Conservation (phyloP, 2,888 invertebrate genomes). For the Netelia virgata region DNA sequence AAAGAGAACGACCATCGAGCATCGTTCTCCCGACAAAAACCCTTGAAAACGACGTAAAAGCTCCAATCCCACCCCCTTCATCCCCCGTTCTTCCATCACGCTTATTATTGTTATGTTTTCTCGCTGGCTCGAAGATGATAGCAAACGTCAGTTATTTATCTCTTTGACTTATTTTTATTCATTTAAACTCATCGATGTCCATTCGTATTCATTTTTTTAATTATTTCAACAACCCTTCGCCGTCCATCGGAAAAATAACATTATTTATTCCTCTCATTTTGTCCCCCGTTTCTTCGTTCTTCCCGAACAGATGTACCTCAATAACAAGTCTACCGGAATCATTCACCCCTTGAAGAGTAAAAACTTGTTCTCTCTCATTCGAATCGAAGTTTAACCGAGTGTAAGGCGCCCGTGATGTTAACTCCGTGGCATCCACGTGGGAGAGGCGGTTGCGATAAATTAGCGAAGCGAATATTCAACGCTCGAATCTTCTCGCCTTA, state of each 20-base stretch:
- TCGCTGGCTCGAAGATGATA: background rate
- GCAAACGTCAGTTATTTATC: background rate
- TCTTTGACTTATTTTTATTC: conserved; percentile 55
- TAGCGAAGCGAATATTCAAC: conserved; percentile 57
- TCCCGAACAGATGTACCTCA: conserved; percentile 43
- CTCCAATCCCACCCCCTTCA: conserved; percentile 43
- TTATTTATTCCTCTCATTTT: conserved; percentile 14
- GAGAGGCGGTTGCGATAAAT: conserved; percentile 56
- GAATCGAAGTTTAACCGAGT: conserved; percentile 51
- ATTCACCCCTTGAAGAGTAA: conserved; percentile 39
- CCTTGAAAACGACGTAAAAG: conserved; percentile 72
- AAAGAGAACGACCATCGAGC: conserved; percentile 60
- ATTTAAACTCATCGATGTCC: conserved; percentile 42
- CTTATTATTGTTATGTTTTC: conserved; percentile 21
- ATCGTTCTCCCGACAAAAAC: conserved; percentile 70
- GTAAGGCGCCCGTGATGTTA: conserved; percentile 41
- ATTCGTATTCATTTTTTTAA: conserved; percentile 15
- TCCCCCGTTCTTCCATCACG: conserved; percentile 5
- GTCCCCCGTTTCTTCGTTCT: background rate
- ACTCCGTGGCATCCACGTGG: conserved; percentile 8
- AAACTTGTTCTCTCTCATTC: conserved; percentile 48
- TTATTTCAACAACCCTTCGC: conserved; percentile 1
- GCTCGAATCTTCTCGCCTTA: conserved; percentile 30
- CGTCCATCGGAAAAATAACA: background rate
- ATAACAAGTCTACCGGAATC: conserved; percentile 42